A percentile compares a stretch with the other conserved stretches of the same genome.
Evolutionary conservation across 2,797 vertebrate species (phyloP).

Genomic region (Merluccius polli): DNA sequence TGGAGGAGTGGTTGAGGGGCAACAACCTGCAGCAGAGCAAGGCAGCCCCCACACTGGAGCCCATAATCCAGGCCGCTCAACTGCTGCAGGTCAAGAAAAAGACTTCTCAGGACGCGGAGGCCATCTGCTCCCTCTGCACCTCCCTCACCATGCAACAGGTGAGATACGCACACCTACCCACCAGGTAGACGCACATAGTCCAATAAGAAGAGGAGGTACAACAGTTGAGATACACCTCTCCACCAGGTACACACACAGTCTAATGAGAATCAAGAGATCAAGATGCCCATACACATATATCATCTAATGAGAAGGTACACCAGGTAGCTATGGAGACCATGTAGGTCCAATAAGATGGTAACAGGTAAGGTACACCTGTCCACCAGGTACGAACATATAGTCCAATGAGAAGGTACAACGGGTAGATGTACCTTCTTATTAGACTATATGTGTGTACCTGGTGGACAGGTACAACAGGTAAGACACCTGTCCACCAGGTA

Average conservation of each 20-base stretch:
- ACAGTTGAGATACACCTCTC: background rate
- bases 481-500: too few relatives aligned
- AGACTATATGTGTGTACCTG: too few relatives aligned
- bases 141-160: constrained; percentile 76
- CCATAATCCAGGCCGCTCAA: constrained; percentile 92
- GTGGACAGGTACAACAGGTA: too few relatives aligned
- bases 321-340: background rate
- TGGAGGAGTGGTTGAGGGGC: constrained; percentile 90
- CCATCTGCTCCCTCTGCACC: constrained; percentile 87
- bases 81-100: constrained; percentile 97
- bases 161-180: background rate
- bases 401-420: too few relatives aligned
- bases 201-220: background rate
- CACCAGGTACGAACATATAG: too few relatives aligned
- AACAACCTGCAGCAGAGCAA: constrained; percentile 85
- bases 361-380: too few relatives aligned
- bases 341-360: background rate
- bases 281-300: too few relatives aligned
- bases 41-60: constrained; percentile 79
- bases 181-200: background rate
- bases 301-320: background rate
- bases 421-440: too few relatives aligned
- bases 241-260: background rate
- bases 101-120: constrained; percentile 84
- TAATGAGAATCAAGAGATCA: too few relatives aligned